Base-by-base conservation (phyloP, 1,140 invertebrate species). In the Drosophila ogumai region DNA sequence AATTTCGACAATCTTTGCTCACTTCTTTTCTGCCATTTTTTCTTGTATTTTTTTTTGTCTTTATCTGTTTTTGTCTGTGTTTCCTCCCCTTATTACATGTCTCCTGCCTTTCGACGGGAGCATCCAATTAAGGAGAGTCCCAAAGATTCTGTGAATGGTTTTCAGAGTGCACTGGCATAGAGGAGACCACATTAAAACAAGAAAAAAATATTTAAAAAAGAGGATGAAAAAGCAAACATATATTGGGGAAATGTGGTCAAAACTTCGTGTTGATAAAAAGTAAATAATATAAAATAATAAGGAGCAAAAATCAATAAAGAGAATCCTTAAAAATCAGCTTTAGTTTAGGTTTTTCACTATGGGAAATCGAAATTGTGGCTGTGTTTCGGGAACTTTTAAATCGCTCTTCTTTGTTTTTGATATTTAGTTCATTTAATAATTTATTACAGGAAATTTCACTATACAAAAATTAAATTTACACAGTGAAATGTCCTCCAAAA, bases 41-140 rank as follows among this genome's bases (percentile, higher is more conserved):
- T 10, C 9, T 40, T 19, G 7, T 13, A 10, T 36, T 22, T 46
- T 31, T 36, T 3, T 28, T 47, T 41, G 34, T 25, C n/a, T 55
- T 54, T 54, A 19, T 52, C 25, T 50, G 25, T 52, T 54, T 54
- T 54, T 41, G 54, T 17, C 34, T 56, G 32, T 8, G 41, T 44
- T 28, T 32, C 15, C 36, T 17, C 9, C 19, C 59, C 46, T 44
- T 65, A 54, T 68, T 43, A 65, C 36, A 66, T 68, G 66, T 52
- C 31, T 43, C 38, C n/a, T 15, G 22, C 66, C 32, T 38, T 25
- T 12, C 19, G 38, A 49, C 61, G 54, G 61, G 47, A 67, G 61
- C 63, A 67, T 69, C 61, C 66, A 69, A 69, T 69, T 69, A 69
- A 44, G 66, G 66, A 61, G 66, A 65, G 61, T 67, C 66, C 66